These are phyloP conservation scores for Ardeotis arabs DNA, from an alignment of 2,113 vertebrate genomes.

Conservation along the genomic window DNA sequence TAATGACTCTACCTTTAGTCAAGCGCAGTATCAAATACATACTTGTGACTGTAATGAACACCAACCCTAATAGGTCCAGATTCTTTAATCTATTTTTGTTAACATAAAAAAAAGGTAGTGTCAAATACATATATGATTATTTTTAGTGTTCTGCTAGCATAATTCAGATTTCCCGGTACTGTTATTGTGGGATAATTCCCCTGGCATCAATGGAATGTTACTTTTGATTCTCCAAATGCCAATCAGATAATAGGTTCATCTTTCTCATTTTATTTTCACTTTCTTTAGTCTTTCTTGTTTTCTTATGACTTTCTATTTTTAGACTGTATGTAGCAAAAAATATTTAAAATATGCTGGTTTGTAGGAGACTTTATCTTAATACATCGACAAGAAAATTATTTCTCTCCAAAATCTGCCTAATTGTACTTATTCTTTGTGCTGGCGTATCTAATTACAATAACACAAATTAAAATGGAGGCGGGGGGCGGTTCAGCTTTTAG, in stretches of 20 bases:
- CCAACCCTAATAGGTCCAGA: not conserved
- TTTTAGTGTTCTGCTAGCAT: not conserved
- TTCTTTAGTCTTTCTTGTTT: not conserved
- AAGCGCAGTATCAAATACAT: not conserved
- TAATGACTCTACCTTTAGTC: not conserved
- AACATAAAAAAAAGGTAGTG: not conserved
- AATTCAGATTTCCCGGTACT: not conserved
- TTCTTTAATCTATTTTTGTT: not conserved
- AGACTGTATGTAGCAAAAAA: not conserved
- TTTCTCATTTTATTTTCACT: not conserved
- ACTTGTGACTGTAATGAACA: not conserved
- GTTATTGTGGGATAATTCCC: not conserved
- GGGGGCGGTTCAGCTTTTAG: not conserved
- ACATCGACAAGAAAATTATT: not conserved
- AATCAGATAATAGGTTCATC: not conserved
- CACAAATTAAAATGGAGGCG: not conserved
- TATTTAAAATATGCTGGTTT: not conserved
- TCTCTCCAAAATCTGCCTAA: not conserved
- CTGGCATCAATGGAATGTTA: not conserved
- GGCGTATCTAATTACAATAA: not conserved
- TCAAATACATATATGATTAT: not conserved
- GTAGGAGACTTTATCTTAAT: not conserved
- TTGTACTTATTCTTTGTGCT: not conserved
- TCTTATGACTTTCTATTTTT: not conserved
- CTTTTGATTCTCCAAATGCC: not conserved